phyloP scores from a whole-genome alignment of 2,113 vertebrate species.

The Siniperca knerii region DNA sequence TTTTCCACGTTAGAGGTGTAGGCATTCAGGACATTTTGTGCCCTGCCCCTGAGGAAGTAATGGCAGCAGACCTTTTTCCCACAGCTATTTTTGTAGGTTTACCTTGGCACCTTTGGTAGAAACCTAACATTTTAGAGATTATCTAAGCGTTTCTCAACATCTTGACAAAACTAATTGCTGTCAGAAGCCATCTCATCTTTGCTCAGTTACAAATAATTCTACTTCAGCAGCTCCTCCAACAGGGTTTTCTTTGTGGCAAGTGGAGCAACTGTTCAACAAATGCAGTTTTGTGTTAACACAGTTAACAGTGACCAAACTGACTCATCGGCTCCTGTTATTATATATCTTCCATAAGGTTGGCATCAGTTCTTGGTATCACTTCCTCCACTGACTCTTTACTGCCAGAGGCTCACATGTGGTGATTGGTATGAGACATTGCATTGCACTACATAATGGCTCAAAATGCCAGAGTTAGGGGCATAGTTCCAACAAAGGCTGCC shows the following conservation, averaged over 20 bases:
- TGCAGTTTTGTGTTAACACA: too few relatives aligned
- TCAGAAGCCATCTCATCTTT: conserved; percentile 9
- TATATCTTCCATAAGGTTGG: neutral
- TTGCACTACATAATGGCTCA: conserved; percentile 4
- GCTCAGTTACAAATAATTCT: conserved; percentile 14
- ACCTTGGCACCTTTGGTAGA: neutral
- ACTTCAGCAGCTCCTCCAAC: conserved; percentile 12
- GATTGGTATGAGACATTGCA: conserved; percentile 29
- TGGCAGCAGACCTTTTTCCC: conserved; percentile 12
- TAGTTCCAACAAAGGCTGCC: conserved; percentile 22
- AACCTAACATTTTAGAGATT: neutral
- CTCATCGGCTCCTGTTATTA: neutral
- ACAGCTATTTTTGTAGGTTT: conserved; percentile 23
- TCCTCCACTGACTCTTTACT: conserved; percentile 11
- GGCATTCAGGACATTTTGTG: conserved; percentile 57
- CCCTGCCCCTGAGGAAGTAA: conserved; percentile 30
- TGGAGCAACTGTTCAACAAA: conserved; percentile 12
- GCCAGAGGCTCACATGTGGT: conserved; percentile 25
- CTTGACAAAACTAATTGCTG: conserved; percentile 1
- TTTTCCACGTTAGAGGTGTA: conserved; percentile 39
- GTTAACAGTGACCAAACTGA: neutral
- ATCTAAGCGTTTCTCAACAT: conserved; percentile 5
- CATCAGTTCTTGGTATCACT: conserved; percentile 17
- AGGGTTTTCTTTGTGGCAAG: neutral
- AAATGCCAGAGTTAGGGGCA: conserved; percentile 30